phyloP scores from a whole-genome alignment of 2,113 vertebrate genomes.

The Cranoglanis bouderius region DNA sequence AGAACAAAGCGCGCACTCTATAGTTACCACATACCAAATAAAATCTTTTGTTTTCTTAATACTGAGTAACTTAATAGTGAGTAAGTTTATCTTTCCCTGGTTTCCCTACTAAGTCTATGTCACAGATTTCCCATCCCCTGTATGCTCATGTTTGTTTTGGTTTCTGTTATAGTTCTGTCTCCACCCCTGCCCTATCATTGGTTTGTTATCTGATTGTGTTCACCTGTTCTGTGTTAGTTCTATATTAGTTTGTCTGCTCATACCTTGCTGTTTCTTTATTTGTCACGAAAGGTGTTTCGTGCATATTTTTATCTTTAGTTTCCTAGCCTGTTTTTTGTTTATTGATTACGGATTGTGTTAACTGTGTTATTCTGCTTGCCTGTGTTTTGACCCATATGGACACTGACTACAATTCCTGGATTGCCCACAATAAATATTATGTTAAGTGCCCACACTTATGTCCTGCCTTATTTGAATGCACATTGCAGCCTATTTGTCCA shows the following conservation, averaged over 20 bases:
- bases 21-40: neutral
- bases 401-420: too few relatives aligned
- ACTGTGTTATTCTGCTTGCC: too few relatives aligned
- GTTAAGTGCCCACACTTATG: too few relatives aligned
- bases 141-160: neutral
- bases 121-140: too few relatives aligned
- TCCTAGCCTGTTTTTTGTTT: too few relatives aligned
- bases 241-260: neutral
- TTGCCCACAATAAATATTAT: too few relatives aligned
- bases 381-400: too few relatives aligned
- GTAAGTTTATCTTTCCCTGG: too few relatives aligned
- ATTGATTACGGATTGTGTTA: too few relatives aligned
- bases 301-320: neutral
- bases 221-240: neutral
- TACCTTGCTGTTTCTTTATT: neutral
- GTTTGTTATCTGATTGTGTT: neutral
- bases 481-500: neutral
- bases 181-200: neutral
- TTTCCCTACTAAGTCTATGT: too few relatives aligned
- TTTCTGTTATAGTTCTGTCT: neutral
- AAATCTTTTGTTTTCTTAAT: neutral
- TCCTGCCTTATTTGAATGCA: neutral
- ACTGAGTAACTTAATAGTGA: too few relatives aligned
- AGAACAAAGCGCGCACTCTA: neutral
- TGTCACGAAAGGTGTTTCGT: neutral